Evolutionary conservation across 37 sponge, comb jelly and placozoan genomes (phyloP).

Genomic region (Aplysina aerophoba): DNA sequence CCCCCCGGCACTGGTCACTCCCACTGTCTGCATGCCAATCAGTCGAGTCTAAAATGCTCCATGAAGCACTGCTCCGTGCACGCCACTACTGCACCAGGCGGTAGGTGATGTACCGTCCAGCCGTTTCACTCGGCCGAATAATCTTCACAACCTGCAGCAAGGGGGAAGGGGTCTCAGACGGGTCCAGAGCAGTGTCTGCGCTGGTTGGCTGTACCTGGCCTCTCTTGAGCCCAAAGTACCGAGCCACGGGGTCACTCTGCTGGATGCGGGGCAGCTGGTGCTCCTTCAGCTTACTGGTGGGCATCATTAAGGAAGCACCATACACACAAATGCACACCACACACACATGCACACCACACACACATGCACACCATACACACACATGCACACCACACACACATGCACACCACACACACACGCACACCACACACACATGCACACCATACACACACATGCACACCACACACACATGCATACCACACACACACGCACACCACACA

Average conservation of each 20-base stretch:
- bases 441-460: too few species aligned
- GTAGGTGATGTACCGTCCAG: conserved; percentile 98
- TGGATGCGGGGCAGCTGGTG: conserved; percentile 95
- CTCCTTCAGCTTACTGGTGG: conserved; percentile 88
- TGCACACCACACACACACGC: too few species aligned
- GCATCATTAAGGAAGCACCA: not conserved
- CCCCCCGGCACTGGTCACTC: too few species aligned
- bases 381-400: too few species aligned
- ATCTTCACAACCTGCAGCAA: conserved; percentile 85
- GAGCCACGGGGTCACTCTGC: conserved; percentile 94
- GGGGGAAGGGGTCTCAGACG: not conserved
- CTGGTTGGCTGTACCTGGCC: conserved; percentile 70
- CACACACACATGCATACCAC: too few species aligned
- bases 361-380: too few species aligned
- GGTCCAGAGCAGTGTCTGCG: not conserved
- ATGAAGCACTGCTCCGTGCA: too few species aligned
- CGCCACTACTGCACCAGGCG: conserved; percentile 94
- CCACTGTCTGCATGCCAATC: too few species aligned
- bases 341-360: too few species aligned
- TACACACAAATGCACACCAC: not conserved
- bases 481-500: too few species aligned
- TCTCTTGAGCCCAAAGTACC: conserved; percentile 97
- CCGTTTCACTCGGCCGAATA: conserved; percentile 93
- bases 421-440: too few species aligned
- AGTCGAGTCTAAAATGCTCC: too few species aligned